These are phyloP conservation scores for Plagodis pulveraria DNA, from an alignment of 2,888 invertebrate genomes.

Conservation along the genomic window DNA sequence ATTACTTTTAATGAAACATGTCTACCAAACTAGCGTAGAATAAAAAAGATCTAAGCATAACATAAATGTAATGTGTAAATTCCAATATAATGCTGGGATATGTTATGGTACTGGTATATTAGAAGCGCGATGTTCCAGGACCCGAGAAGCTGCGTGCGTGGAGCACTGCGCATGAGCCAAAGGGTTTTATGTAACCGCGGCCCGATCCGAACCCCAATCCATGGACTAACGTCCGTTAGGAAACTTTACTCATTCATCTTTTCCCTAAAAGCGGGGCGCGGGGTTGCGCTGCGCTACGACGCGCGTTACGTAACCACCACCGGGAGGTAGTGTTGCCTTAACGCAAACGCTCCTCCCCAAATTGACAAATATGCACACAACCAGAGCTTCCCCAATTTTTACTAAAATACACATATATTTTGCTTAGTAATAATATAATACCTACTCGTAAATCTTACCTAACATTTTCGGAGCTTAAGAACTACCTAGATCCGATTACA, in stretches of 20 bases:
- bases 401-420: too few species aligned
- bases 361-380: background rate
- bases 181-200: slow-evolving; percentile 71
- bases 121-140: slow-evolving; percentile 1
- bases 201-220: slow-evolving; percentile 67
- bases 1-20: too few species aligned
- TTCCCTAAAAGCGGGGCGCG: slow-evolving; percentile 77
- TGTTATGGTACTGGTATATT: too few species aligned
- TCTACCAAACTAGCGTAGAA: too few species aligned
- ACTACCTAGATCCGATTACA: too few species aligned
- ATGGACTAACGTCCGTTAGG: slow-evolving; percentile 77
- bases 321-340: slow-evolving; percentile 61
- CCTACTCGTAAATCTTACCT: too few species aligned
- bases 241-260: slow-evolving; percentile 84
- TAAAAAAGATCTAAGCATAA: too few species aligned
- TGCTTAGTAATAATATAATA: too few species aligned
- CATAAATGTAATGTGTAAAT: too few species aligned
- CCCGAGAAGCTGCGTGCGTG: slow-evolving; percentile 35
- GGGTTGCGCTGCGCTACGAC: slow-evolving; percentile 75
- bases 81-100: too few species aligned
- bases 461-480: too few species aligned
- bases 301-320: slow-evolving; percentile 71
- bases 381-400: background rate
- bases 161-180: slow-evolving; percentile 62
- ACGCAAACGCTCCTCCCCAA: slow-evolving; percentile 53